Percentiles rank a stretch among this genome's conserved stretches.
Conservation (phyloP, 2,888 invertebrate species). For the Acronicta alni region DNA sequence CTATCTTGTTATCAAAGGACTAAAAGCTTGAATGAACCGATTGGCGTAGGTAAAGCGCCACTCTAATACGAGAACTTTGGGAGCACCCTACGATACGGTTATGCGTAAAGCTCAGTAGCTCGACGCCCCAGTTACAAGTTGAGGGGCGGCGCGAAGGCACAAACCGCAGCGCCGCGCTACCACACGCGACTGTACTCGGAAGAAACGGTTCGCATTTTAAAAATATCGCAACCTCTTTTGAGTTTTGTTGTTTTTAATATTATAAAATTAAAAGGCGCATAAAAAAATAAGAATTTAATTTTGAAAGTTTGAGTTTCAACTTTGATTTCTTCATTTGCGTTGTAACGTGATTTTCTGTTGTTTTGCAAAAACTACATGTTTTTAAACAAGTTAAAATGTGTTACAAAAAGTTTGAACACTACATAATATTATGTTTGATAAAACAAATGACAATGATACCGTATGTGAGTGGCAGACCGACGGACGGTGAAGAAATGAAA, state of each 20-base stretch:
- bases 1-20: conserved; percentile 11
- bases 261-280: background rate
- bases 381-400: conserved; percentile 44
- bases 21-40: conserved; percentile 28
- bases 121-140: conserved; percentile 52
- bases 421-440: conserved; percentile 40
- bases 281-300: background rate
- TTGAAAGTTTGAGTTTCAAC: background rate
- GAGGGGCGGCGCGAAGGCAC: conserved; percentile 54
- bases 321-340: background rate
- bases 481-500: conserved; percentile 19
- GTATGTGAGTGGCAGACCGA: conserved; percentile 38
- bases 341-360: background rate
- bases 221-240: conserved; percentile 9
- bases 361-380: conserved; percentile 21
- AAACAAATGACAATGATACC: conserved; percentile 37
- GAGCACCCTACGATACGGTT: conserved; percentile 47
- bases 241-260: background rate
- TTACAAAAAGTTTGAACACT: conserved; percentile 38
- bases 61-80: conserved; percentile 39
- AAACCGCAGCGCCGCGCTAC: conserved; percentile 33
- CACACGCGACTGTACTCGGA: conserved; percentile 35
- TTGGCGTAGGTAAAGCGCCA: conserved; percentile 33
- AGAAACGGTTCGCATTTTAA: conserved; percentile 30
- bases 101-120: conserved; percentile 50